Conservation (phyloP, 2,113 vertebrate species). For the Gallinago undulata region DNA sequence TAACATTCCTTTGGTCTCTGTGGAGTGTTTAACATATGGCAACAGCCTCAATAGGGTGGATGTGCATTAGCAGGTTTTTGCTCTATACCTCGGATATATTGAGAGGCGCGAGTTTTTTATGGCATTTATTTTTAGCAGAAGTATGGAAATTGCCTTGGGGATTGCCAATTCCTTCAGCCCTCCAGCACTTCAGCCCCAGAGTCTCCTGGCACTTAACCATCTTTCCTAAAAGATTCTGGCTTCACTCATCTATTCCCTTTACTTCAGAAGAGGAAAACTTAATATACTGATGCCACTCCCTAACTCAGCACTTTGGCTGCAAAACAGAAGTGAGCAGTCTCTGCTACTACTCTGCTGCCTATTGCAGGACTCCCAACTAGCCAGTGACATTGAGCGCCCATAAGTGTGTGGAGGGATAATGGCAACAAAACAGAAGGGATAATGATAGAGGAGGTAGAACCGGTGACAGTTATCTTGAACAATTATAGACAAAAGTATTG, state of each 20-base stretch:
- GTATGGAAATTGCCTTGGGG: not conserved
- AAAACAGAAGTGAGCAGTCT: not conserved
- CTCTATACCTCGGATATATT: not conserved
- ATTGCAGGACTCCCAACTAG: not conserved
- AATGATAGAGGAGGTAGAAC: not conserved
- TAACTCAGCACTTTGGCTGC: constrained; percentile 32
- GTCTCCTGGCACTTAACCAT: constrained; percentile 52
- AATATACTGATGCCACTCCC: constrained; percentile 44
- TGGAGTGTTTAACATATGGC: not conserved
- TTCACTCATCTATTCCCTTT: constrained; percentile 28
- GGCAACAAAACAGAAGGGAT: not conserved
- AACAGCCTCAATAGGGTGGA: not conserved
- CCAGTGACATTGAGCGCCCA: not conserved
- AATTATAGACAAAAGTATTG: not conserved
- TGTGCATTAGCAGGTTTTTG: not conserved
- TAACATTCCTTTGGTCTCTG: not conserved
- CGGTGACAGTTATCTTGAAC: not conserved
- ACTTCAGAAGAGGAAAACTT: constrained; percentile 56
- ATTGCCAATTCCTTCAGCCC: constrained; percentile 29
- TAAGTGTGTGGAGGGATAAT: not conserved
- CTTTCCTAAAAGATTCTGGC: constrained; percentile 64
- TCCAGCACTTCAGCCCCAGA: not conserved
- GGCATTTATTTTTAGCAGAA: constrained; percentile 47
- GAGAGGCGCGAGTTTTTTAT: not conserved
- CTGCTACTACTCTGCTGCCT: not conserved